Evolutionary conservation across 2,888 invertebrate genomes (phyloP).

Genomic region (Laothoe populi): DNA sequence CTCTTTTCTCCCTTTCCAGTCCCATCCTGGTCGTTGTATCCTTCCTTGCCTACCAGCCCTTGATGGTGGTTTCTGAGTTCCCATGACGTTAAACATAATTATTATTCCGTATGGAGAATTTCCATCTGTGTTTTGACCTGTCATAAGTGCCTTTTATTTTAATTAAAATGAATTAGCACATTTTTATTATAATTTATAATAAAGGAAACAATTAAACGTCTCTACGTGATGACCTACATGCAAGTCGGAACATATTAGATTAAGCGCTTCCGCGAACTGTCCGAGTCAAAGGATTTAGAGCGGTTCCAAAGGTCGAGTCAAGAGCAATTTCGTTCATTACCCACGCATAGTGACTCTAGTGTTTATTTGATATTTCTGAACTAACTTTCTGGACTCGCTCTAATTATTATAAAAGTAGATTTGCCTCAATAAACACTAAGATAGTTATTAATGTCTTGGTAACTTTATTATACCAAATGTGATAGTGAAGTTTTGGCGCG

Average conservation of each 20-base stretch:
- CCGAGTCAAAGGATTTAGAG: slow-evolving; percentile 4
- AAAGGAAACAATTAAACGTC: slow-evolving; percentile 7
- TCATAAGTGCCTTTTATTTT: too few species aligned
- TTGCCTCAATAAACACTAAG: background rate
- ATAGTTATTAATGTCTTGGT: too few species aligned
- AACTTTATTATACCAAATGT: too few species aligned
- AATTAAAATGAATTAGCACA: too few species aligned
- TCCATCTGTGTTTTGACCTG: too few species aligned
- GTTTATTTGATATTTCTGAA: background rate
- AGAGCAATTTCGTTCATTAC: slow-evolving; percentile 2
- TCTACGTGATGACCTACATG: background rate
- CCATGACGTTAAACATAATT: too few species aligned
- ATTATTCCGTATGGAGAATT: too few species aligned
- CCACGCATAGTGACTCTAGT: background rate
- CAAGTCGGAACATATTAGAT: slow-evolving; percentile 16
- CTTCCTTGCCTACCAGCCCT: too few species aligned
- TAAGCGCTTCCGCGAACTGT: slow-evolving; percentile 4
- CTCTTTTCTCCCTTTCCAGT: too few species aligned
- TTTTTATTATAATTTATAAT: background rate
- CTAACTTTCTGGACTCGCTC: background rate
- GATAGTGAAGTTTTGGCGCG: too few species aligned
- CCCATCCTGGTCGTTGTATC: too few species aligned
- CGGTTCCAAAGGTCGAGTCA: slow-evolving; percentile 9
- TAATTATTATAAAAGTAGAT: background rate
- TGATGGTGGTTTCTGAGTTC: too few species aligned